Conservation (phyloP, 2,797 vertebrate species). For the Loris lydekkerianus region DNA sequence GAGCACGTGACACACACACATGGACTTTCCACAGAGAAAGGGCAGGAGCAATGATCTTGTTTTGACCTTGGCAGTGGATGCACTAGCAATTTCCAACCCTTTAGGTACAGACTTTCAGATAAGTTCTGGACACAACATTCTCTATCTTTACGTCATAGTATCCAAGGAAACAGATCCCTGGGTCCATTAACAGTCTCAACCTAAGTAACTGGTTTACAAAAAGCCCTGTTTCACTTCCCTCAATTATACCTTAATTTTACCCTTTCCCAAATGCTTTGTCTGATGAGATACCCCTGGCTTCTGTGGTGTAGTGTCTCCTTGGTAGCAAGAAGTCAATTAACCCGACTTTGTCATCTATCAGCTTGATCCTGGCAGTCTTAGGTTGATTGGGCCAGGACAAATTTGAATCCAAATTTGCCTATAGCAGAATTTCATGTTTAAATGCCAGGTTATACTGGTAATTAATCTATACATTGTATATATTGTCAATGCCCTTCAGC, state of each 20-base stretch:
- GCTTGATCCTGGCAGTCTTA: not conserved
- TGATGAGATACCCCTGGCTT: not conserved
- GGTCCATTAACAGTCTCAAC: not conserved
- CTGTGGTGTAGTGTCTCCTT: not conserved
- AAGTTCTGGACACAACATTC: not conserved
- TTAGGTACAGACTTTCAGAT: not conserved
- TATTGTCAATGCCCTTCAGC: not conserved
- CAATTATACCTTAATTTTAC: not conserved
- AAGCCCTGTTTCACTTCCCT: not conserved
- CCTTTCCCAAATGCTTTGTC: not conserved
- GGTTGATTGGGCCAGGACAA: not conserved
- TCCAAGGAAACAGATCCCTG: not conserved
- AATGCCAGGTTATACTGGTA: not conserved
- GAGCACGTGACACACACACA: too few relatives aligned
- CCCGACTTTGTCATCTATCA: not conserved
- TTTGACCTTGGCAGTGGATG: too few relatives aligned
- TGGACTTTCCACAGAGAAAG: too few relatives aligned
- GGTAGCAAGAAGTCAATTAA: not conserved
- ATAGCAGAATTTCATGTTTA: not conserved
- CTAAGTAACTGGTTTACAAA: not conserved
- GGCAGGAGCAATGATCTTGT: too few relatives aligned
- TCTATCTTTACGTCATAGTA: not conserved
- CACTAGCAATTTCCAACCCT: not conserved
- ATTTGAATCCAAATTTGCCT: conserved; percentile 16
- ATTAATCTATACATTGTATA: not conserved